A percentile compares a stretch with the other conserved stretches of the same genome.
Evolutionary conservation across 1,140 invertebrate genomes (phyloP).

Genomic region (Daktulosphaira vitifoliae): DNA sequence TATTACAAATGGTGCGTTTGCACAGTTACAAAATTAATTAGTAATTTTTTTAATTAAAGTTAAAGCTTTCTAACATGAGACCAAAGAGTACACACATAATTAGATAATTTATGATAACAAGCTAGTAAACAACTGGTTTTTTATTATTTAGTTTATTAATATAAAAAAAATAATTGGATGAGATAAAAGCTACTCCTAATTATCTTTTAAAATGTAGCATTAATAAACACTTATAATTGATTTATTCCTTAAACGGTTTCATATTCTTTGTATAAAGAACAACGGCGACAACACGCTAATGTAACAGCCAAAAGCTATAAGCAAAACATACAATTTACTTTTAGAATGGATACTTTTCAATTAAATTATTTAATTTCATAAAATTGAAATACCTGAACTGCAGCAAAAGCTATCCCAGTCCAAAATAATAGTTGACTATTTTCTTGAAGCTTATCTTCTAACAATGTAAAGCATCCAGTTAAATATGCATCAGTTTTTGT

Average conservation of each 20-base stretch:
- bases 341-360: neutral
- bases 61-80: too few relatives aligned
- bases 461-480: neutral
- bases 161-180: too few relatives aligned
- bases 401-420: conserved; percentile 15
- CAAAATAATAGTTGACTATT: conserved; percentile 5
- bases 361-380: neutral
- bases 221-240: too few relatives aligned
- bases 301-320: conserved; percentile 20
- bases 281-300: conserved; percentile 13
- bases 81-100: too few relatives aligned
- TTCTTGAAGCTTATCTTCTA: neutral
- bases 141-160: too few relatives aligned
- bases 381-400: conserved; percentile 7
- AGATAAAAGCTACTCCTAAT: too few relatives aligned
- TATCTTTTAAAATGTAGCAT: too few relatives aligned
- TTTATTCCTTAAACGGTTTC: conserved; percentile 19
- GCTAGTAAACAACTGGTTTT: too few relatives aligned
- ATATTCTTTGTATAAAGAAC: conserved; percentile 11
- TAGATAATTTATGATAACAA: too few relatives aligned
- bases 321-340: neutral
- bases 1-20: too few relatives aligned
- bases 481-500: neutral
- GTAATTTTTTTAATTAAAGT: too few relatives aligned
- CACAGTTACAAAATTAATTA: too few relatives aligned